Evolutionary conservation across 2,113 vertebrate species (phyloP), one percentile per base, ranked within the genome.

Genomic region (Xyliphius kryptos): DNA sequence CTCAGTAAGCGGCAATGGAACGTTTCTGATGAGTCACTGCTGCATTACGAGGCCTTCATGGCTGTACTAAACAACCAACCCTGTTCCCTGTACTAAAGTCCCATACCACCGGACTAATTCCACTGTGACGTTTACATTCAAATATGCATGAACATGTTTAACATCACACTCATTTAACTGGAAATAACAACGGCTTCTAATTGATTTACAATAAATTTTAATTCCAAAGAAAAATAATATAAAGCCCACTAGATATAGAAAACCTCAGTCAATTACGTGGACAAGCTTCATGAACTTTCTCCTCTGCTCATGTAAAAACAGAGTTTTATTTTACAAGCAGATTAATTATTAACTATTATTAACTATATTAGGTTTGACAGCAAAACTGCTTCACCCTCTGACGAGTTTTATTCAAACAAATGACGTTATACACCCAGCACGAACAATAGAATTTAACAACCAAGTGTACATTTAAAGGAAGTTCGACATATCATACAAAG

Each of bases 1-100:
- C 16, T 47, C 9, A 43, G 17, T 15, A 20, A 32, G 12, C 9
- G n/a, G n/a, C 11, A 14, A 2, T n/a, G n/a, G 44, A 37, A 36
- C n/a, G 57, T 13, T 16, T 51, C 4, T 66, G 64, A 52, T 59
- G 64, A 67, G 64, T 67, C 64, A 67, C 47, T 52, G 64, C 21
- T 22, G 44, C 9, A 2, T 36, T 20, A 1, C 9, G 36, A 16
- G n/a, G 21, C 16, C 44, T 8, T 26, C 1, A 2, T 38, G 43
- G 15, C 16, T 37, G 44, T 56, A 57, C 50, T 43, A 15, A 46
- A 19, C 47, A 58, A 37, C 16, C 14, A 9, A 22, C 12, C 9
- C 8, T 50, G 41, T n/a, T 44, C 41, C 12, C 3, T 17, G 10
- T 10, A n/a, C n/a, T n/a, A n/a, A 56, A 17, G 2, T 2, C 12